Evolutionary conservation across 2,888 invertebrate species (phyloP).

Genomic region (Nymphalis c-album): DNA sequence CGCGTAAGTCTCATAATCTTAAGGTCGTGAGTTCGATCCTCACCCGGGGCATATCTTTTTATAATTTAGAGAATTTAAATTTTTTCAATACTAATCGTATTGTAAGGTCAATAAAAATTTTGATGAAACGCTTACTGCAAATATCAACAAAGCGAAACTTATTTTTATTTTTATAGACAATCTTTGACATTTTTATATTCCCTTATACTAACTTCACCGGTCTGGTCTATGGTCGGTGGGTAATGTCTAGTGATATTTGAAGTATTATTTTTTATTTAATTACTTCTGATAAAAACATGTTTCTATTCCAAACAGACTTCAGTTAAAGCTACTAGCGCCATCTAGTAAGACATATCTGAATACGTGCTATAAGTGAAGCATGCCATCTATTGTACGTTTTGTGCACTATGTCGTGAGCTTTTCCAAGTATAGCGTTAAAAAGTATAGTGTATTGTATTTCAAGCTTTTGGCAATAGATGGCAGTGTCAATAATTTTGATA

Average conservation of each 20-base stretch:
- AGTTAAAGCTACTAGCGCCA: background rate
- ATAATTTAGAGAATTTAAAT: no score
- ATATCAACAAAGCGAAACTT: no score
- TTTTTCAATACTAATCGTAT: no score
- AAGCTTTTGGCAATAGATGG: slow-evolving; percentile 1
- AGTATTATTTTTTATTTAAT: background rate
- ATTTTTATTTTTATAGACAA: no score
- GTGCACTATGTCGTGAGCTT: slow-evolving; percentile 1
- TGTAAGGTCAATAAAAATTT: no score
- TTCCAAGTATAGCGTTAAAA: background rate
- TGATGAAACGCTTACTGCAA: no score
- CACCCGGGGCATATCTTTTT: slow-evolving; percentile 84
- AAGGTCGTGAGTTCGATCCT: slow-evolving; percentile 98
- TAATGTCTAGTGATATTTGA: no score
- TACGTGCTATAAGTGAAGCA: background rate
- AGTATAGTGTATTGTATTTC: background rate
- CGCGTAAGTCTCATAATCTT: slow-evolving; percentile 95
- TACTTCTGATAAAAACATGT: background rate
- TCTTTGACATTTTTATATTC: no score
- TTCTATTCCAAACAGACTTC: background rate
- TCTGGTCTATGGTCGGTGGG: no score
- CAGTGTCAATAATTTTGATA: background rate
- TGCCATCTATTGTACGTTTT: slow-evolving; percentile 6
- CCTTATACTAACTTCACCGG: no score
- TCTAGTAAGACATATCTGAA: background rate